Evolutionary conservation across 2,113 vertebrate species (phyloP).

Genomic region (Dasyornis broadbenti): DNA sequence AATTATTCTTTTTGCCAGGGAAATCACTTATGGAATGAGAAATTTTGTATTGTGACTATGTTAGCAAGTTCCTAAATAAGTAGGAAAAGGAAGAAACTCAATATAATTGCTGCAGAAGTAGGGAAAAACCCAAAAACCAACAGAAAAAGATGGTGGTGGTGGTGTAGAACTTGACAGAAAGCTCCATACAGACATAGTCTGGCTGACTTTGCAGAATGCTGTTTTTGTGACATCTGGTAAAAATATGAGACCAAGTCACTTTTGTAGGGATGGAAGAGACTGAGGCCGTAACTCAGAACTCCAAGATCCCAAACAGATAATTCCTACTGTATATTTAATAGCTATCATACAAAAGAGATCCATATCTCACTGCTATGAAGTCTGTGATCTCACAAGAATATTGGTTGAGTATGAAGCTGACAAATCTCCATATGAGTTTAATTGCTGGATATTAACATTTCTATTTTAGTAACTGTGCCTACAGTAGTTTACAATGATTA

Average conservation of each 20-base stretch:
- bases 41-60: neutral
- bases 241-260: neutral
- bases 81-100: neutral
- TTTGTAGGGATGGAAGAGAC: neutral
- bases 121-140: neutral
- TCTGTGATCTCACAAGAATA: neutral
- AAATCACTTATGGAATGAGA: neutral
- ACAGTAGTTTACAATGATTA: neutral
- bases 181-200: neutral
- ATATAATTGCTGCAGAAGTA: neutral
- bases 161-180: neutral
- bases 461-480: neutral
- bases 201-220: neutral
- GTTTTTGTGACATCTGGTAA: neutral
- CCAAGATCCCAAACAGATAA: neutral
- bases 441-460: neutral
- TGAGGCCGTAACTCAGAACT: neutral
- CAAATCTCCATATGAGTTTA: rapidly evolving
- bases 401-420: neutral
- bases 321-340: neutral
- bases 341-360: neutral
- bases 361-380: neutral
- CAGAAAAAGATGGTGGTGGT: neutral
- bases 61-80: neutral
- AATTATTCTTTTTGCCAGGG: neutral